Evolutionary conservation across 2,113 vertebrate species (phyloP), one percentile per base, ranked within the genome.

Genomic region (Motacilla alba): DNA sequence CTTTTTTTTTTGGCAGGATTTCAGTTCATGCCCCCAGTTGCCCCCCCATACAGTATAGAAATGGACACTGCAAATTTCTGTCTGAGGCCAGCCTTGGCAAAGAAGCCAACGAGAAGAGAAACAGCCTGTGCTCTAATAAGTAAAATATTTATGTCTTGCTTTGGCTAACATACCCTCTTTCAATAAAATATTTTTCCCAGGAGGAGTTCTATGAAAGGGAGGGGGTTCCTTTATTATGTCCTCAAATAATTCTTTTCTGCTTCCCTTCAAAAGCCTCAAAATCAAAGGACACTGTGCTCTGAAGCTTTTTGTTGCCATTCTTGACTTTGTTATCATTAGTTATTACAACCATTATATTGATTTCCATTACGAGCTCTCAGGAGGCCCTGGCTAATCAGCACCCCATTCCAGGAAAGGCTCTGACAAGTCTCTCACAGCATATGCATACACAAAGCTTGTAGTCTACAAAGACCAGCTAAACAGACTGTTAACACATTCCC

Each of bases 91-190:
- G 79, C 90, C 75, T 92, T 95, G 94, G 92, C 90, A 96, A 83
- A 0, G 1, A 60, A 95, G 76, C 93, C 94, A 94, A 89, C 0
- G 0, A 94, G 94, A 96, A 95, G 52, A 96, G 82, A 96, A 97
- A 96, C 96, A 96, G 96, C 41, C 88, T 96, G 93, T 96, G 92
- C 96, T 96, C 93, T 96, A 97, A 90, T 92, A 96, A 96, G 88
- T 93, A 94, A 97, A 97, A 97, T 96, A 97, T 97, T 97, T 96
- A 96, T 86, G 82, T 95, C 90, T 95, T 95, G 79, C 60, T 95
- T 95, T 90, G 90, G 95, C 95, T 95, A 90, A 90, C 95, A 93
- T 89, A 90, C 83, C n/a, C 64, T 94, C 49, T 88, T 77, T 94
- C 86, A 90, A 95, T 94, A 94, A 97, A 96, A 95, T 94, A 96